phyloP scores from a whole-genome alignment of 2,113 vertebrate genomes.

The Thamnophis sirtalis region DNA sequence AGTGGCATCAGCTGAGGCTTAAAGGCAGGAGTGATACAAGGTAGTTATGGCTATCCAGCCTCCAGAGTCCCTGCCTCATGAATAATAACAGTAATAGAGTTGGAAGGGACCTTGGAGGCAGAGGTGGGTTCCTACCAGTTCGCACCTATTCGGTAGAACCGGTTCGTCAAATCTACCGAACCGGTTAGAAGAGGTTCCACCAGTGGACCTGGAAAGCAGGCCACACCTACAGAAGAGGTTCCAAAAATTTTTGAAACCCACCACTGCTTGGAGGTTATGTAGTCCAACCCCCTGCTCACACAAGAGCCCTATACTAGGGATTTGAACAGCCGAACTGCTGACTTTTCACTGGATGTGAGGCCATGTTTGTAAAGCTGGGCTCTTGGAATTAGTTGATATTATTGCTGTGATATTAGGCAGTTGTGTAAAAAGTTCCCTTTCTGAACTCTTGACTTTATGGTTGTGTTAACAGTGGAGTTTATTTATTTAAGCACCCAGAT shows the following conservation, averaged over 20 bases:
- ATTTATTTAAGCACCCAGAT: neutral
- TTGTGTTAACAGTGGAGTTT: neutral
- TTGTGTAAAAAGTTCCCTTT: neutral
- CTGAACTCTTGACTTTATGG: neutral
- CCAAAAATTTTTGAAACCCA: too few relatives aligned
- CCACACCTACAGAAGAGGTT: too few relatives aligned
- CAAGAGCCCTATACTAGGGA: too few relatives aligned
- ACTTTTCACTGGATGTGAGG: neutral
- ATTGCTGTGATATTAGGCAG: neutral
- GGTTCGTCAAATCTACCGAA: too few relatives aligned
- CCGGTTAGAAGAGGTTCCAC: too few relatives aligned
- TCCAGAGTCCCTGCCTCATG: neutral
- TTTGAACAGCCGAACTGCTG: too few relatives aligned
- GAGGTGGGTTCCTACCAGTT: too few relatives aligned
- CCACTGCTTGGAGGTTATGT: too few relatives aligned
- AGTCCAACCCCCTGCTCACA: too few relatives aligned
- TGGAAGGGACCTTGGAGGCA: too few relatives aligned
- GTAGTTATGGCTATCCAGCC: neutral
- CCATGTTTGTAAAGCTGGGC: neutral
- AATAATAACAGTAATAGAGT: neutral
- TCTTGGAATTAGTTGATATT: neutral
- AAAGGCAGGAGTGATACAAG: neutral
- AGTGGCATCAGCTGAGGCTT: neutral
- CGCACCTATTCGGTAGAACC: too few relatives aligned
- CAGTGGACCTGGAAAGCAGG: too few relatives aligned